Base-by-base conservation (phyloP, 2,113 vertebrate genomes). In the Pedetes capensis region DNA sequence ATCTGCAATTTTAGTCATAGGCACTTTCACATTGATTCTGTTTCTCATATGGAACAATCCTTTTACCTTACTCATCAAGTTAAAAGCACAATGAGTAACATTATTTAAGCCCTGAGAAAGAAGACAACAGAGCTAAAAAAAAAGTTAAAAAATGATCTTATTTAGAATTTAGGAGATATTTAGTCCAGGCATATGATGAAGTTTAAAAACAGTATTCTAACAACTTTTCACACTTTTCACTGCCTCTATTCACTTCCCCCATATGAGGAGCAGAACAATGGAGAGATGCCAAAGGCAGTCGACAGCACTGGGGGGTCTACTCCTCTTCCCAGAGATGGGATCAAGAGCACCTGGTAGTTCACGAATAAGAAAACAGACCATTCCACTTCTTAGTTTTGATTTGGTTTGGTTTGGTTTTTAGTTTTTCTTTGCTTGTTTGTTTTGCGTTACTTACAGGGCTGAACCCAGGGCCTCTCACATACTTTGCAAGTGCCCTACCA, bases 171-270 rank as follows among this genome's bases (percentile, higher is more conserved):
- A 84, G 37, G 59, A 94, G 27, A 91, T 39, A 80, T 34, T 61
- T 55, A 66, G 8, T 51, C 42, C 4, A 61, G 9, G 20, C 39
- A 91, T 23, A 93, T 51, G 44, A 23, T n/a, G 1, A 61, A 53
- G 29, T 83, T 81, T 63, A 81, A 91, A 97, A 94, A 64, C 37
- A 89, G 84, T 16, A 63, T 42, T 57, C 32, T 71, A 85, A 88
- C 61, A 86, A 64, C 6, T 90, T 80, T 64, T 69, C 59, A 64
- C 39, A 89, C 82, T 86, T 83, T 47, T 49, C 27, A 42, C 6
- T 49, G n/a, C 32, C 59, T 83, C 51, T 63, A 34, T 59, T 90
- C 57, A 83, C 27, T 42, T 83, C 29, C 23, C 80, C 34, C 37
- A 75, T 25, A 32, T 25, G 17, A 79, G 68, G 89, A 74, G 42